These are phyloP conservation scores for Colius striatus DNA, from an alignment of 2,113 vertebrate species.

Conservation along the genomic window DNA sequence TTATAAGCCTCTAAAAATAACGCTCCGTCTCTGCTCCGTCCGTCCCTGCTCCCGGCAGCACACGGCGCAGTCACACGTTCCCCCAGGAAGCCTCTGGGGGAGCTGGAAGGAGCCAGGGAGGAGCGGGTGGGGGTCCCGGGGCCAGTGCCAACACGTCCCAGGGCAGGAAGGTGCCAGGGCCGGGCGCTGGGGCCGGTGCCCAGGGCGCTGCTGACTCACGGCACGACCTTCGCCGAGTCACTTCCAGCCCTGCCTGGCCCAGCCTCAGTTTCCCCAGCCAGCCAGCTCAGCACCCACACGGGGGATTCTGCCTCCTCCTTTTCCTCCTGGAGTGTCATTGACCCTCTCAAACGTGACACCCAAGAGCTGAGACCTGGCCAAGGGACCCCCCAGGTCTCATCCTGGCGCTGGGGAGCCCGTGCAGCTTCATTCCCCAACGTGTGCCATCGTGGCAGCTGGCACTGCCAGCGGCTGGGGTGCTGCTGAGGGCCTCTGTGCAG, in stretches of 20 bases:
- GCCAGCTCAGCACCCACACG: neutral
- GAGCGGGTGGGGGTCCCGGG: neutral
- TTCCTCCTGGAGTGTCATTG: too few species aligned
- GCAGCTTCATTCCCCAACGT: too few species aligned
- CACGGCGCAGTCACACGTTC: neutral
- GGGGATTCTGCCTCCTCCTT: too few species aligned
- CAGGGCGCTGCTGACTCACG: neutral
- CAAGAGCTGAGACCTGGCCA: too few species aligned
- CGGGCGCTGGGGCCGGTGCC: neutral
- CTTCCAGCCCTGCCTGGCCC: accelerated
- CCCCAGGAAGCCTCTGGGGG: neutral
- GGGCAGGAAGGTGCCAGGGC: neutral
- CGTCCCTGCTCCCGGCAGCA: too few species aligned
- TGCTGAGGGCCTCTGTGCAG: too few species aligned
- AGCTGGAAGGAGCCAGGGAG: neutral
- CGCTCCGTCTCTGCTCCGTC: too few species aligned
- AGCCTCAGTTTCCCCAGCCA: neutral
- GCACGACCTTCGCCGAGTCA: neutral
- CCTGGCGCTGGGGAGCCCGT: too few species aligned
- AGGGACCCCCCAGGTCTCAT: too few species aligned
- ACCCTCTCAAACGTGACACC: too few species aligned
- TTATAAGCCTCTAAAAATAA: constrained; percentile 62
- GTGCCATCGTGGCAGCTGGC: too few species aligned
- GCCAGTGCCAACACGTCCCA: neutral
- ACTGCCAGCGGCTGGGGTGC: too few species aligned